Evolutionary conservation across 2,888 invertebrate genomes (phyloP), one percentile per base, ranked within the genome.

Genomic region (Glaucopsyche alexis): DNA sequence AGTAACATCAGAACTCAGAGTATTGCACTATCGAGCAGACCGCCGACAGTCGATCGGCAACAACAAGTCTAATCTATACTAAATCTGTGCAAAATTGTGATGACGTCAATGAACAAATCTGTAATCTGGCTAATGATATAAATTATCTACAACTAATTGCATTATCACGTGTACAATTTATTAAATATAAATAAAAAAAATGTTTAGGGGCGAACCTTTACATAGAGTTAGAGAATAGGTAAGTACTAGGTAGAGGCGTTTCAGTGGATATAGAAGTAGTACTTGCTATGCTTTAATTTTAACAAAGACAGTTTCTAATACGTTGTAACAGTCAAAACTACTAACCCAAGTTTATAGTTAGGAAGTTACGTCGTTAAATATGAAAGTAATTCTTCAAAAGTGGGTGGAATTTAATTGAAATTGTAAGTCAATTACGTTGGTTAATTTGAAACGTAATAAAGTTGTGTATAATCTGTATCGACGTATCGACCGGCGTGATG

Each of bases 91-190:
- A n/a, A 29, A 65, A 40, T 40, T 6, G 38, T 66, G 66, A 16
- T 66, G 66, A 66, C 66, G 66, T 66, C 66, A 66, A 40, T 14
- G 16, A 16, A 9, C 42, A 66, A 42, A n/a, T 42, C 40, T 42
- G 65, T 66, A 42, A 66, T 66, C 66, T 42, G 8, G 40, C 29
- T 29, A 66, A 16, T 42, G 66, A 66, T 66, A 66, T n/a, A 8
- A 42, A 42, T 66, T 66, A 66, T 66, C 60, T 29, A 13, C 60
- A 29, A 60, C 60, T 60, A 14, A 60, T 60, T 60, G 60, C 29
- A 13, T 55, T 55, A 9, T 55, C 19, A 19, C 55, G 7, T 60
- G 60, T 60, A 60, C 8, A 29, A 2, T 11, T 60, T 6, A 60
- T 55, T 55, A 11, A 19, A 55, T 8, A 55, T 55, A 4, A 9